Evolutionary conservation across 2,888 invertebrate genomes (phyloP).

Genomic region (Tribolium freemani): DNA sequence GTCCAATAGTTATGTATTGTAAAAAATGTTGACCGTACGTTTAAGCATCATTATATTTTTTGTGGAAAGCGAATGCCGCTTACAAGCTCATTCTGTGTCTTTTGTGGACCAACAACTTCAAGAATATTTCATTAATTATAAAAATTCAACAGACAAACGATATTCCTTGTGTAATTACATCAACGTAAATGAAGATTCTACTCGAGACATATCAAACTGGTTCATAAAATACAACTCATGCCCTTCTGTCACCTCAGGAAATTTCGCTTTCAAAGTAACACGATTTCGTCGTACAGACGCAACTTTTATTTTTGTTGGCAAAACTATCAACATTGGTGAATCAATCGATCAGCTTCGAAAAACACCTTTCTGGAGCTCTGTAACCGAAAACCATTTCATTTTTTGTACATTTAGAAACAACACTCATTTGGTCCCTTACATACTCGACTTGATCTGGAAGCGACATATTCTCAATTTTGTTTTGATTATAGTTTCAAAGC

Average conservation of each 20-base stretch:
- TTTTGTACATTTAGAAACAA: not conserved
- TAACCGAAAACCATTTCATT: not conserved
- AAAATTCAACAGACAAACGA: not conserved
- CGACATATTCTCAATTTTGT: not conserved
- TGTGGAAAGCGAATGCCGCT: not conserved
- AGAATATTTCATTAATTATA: conserved; percentile 5
- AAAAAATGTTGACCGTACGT: not conserved
- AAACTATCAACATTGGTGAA: not conserved
- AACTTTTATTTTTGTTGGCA: not conserved
- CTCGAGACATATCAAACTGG: conserved; percentile 14
- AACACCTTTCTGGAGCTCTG: not conserved
- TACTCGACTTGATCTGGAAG: not conserved
- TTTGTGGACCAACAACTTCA: not conserved
- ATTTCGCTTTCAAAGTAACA: not conserved
- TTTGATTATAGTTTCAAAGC: not conserved
- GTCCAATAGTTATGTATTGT: too few species aligned
- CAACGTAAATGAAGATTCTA: not conserved
- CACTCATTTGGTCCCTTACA: not conserved
- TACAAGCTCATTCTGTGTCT: not conserved
- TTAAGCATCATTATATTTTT: not conserved
- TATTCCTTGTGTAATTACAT: not conserved
- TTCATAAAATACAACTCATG: conserved; percentile 6
- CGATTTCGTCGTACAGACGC: not conserved
- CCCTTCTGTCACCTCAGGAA: not conserved
- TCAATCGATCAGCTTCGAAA: not conserved